Evolutionary conservation across 2,888 invertebrate species (phyloP), one percentile per base, ranked within the genome.

Genomic region (Cataglyphis cursor): DNA sequence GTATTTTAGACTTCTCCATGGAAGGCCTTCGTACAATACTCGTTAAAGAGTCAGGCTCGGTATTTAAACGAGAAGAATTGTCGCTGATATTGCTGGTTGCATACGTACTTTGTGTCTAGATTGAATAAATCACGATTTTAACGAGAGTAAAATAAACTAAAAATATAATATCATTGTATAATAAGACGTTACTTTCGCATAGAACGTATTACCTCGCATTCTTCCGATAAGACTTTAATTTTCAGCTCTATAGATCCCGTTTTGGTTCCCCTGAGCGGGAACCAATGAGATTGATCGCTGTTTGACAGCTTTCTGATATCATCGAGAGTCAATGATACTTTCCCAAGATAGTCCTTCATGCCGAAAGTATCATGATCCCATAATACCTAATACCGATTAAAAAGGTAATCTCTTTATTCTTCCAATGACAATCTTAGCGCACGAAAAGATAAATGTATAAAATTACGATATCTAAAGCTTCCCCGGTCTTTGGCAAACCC

Each of bases 341-440:
- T 95, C 2, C 96, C 96, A 76, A 96, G 94, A 88, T 96, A 96
- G 90, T 96, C 96, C 90, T 95, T 95, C 91, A 95, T 94, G 59
- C 96, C 95, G 82, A 96, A 95, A 88, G 95, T 94, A 92, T 96
- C 96, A 86, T 95, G 95, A 93, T 96, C 96, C 95, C 95, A 96
- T 80, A 96, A 91, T 75, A 95, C 93, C 96, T 96, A 41, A 10
- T 41, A 24, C 2, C n/a, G 3, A 64, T 31, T 6, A 35, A 62
- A 8, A n/a, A n/a, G 48, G 15, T 68, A 1, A 68, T 57, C 6
- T 70, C 21, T 4, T 12, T 35, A 54, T 15, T 51, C 4, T 41
- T 48, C 1, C 5, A 12, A 41, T 12, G 24, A 48, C 1, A 62
- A 35, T 48, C 24, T 51, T 54, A 18, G 1, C 24, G n/a, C n/a